phyloP scores from a whole-genome alignment of 2,888 invertebrate genomes.

The Erebia aethiops region DNA sequence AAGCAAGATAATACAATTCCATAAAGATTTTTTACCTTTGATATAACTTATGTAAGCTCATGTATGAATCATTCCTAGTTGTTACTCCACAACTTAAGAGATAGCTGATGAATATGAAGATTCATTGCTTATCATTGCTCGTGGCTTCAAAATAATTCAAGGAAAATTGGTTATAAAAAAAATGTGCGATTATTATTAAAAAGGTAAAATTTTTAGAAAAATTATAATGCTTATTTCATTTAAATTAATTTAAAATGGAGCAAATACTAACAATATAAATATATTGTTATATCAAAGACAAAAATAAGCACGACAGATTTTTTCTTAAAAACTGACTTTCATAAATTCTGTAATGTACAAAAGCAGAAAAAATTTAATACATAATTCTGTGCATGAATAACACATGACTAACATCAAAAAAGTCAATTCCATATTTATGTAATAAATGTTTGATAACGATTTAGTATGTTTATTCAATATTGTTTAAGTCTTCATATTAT shows the following conservation, averaged over 20 bases:
- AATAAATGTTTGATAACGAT: constrained; percentile 17
- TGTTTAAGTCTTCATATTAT: not conserved
- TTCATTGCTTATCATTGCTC: not conserved
- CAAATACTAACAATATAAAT: not conserved
- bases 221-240: not conserved
- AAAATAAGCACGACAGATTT: not conserved
- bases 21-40: constrained; percentile 42
- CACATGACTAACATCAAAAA: constrained; percentile 24
- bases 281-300: not conserved
- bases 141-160: not conserved
- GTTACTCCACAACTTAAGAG: not conserved
- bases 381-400: constrained; percentile 11
- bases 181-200: not conserved
- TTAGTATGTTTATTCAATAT: constrained; percentile 1
- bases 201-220: not conserved
- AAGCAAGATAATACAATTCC: constrained; percentile 47
- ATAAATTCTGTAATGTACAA: constrained; percentile 16
- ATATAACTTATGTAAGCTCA: not conserved
- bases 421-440: constrained; percentile 43
- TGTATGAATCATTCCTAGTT: not conserved
- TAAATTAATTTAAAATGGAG: not conserved
- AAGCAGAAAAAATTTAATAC: not conserved
- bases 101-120: not conserved
- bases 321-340: not conserved
- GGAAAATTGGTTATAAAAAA: not conserved